These are phyloP conservation scores for Nephrocerus scutellatus DNA, from an alignment of 2,888 invertebrate species.

Conservation along the genomic window DNA sequence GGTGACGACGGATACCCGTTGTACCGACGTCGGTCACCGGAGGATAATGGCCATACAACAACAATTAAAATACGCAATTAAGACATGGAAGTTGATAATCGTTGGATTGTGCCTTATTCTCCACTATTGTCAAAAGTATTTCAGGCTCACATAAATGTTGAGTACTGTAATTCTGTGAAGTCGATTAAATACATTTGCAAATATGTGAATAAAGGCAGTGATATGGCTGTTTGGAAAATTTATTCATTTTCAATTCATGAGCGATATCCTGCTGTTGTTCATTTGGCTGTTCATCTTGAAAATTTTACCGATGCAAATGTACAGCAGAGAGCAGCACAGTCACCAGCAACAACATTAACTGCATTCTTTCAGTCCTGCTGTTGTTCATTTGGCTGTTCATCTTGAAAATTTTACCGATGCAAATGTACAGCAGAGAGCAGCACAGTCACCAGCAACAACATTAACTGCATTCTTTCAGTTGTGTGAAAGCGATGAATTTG, in stretches of 20 bases:
- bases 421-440: conserved; percentile 1
- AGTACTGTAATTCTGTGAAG: conserved; percentile 35
- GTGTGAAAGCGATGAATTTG: conserved; percentile 34
- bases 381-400: conserved; percentile 2
- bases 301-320: too few species aligned
- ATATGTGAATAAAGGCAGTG: conserved; percentile 12
- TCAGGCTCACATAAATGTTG: conserved; percentile 39
- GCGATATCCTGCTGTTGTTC: too few species aligned
- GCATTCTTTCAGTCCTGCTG: conserved; percentile 37
- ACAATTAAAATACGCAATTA: conserved; percentile 12
- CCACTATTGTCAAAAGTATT: conserved; percentile 29
- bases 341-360: conserved; percentile 29
- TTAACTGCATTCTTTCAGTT: conserved; percentile 35
- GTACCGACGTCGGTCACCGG: conserved; percentile 18
- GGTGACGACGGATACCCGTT: conserved; percentile 13
- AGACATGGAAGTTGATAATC: conserved; percentile 28
- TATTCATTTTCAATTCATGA: too few species aligned
- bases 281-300: too few species aligned
- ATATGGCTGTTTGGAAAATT: conserved; percentile 9
- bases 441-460: conserved; percentile 24
- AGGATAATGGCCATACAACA: conserved; percentile 14
- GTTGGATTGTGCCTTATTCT: conserved; percentile 36
- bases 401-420: too few species aligned
- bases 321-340: conserved; percentile 5
- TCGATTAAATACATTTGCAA: conserved; percentile 13